phyloP scores from a whole-genome alignment of 2,113 vertebrate genomes.

The Antennarius striatus region DNA sequence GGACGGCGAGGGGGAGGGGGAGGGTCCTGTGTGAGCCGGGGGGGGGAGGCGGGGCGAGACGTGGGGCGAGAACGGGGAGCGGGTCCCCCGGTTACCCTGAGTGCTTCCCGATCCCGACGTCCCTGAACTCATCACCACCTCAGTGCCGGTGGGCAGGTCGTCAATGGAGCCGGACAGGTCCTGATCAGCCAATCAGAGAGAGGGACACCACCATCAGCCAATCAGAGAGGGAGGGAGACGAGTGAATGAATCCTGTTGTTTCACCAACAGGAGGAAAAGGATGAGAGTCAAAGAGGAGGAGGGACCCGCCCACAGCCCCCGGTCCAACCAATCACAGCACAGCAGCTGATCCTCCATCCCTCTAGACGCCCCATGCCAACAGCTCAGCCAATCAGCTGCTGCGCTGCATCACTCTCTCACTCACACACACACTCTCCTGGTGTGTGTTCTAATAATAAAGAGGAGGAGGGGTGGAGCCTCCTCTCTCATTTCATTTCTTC shows the following conservation, averaged over 20 bases:
- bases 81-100: conserved; percentile 91
- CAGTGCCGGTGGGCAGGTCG: conserved; percentile 91
- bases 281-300: not conserved
- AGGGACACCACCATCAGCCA: too few species aligned
- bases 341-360: conserved; percentile 19
- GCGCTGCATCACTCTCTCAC: not conserved
- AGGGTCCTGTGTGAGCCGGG: conserved; percentile 85
- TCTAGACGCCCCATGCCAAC: conserved; percentile 46
- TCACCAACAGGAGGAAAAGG: too few species aligned
- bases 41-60: conserved; percentile 89
- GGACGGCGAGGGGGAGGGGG: conserved; percentile 85
- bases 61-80: conserved; percentile 92
- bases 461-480: too few species aligned
- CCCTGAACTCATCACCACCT: conserved; percentile 89
- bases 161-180: conserved; percentile 95
- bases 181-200: conserved; percentile 60
- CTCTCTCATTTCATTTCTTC: not conserved
- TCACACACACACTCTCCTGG: not conserved
- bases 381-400: conserved; percentile 43
- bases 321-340: conserved; percentile 32
- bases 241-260: not conserved
- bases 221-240: too few species aligned
- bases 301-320: conserved; percentile 5
- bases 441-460: too few species aligned
- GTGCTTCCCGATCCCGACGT: conserved; percentile 89